Evolutionary conservation across 2,888 invertebrate species (phyloP).

Genomic region (Caenorhabditis panamensis): DNA sequence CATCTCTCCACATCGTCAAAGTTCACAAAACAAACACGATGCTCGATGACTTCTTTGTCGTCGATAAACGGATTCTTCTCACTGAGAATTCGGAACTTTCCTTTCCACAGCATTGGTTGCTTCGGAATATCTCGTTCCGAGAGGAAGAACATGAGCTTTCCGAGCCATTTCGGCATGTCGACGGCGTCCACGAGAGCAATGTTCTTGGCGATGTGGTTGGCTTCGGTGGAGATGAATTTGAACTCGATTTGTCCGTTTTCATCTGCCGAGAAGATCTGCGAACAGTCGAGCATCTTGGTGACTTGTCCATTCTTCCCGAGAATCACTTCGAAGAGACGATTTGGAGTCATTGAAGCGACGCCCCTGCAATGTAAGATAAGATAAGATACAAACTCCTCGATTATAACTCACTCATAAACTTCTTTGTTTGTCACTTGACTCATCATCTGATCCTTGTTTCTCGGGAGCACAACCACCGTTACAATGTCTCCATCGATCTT

Average conservation of each 20-base stretch:
- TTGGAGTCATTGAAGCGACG: neutral
- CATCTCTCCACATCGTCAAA: slow-evolving; percentile 5
- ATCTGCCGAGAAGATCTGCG: slow-evolving; percentile 11
- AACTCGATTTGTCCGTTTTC: slow-evolving; percentile 17
- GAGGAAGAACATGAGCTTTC: slow-evolving; percentile 32
- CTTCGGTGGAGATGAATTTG: slow-evolving; percentile 10
- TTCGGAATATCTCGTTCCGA: slow-evolving; percentile 7
- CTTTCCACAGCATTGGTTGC: slow-evolving; percentile 3
- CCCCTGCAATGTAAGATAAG: slow-evolving; percentile 14
- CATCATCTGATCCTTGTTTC: slow-evolving; percentile 11
- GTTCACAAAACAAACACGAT: slow-evolving; percentile 18
- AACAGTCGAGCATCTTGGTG: slow-evolving; percentile 16
- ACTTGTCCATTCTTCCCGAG: neutral
- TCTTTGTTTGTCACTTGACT: slow-evolving; percentile 3
- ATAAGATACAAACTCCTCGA: neutral
- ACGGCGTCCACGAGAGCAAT: slow-evolving; percentile 16
- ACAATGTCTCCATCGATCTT: slow-evolving; percentile 9
- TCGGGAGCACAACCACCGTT: slow-evolving; percentile 29
- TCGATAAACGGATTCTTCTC: slow-evolving; percentile 15
- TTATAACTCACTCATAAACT: slow-evolving; percentile 14
- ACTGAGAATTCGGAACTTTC: slow-evolving; percentile 12
- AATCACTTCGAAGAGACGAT: neutral
- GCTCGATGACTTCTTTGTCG: neutral
- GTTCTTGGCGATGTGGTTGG: slow-evolving; percentile 12
- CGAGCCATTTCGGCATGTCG: slow-evolving; percentile 18